phyloP scores from a whole-genome alignment of 2,113 vertebrate species.

The Oryzias melastigma region DNA sequence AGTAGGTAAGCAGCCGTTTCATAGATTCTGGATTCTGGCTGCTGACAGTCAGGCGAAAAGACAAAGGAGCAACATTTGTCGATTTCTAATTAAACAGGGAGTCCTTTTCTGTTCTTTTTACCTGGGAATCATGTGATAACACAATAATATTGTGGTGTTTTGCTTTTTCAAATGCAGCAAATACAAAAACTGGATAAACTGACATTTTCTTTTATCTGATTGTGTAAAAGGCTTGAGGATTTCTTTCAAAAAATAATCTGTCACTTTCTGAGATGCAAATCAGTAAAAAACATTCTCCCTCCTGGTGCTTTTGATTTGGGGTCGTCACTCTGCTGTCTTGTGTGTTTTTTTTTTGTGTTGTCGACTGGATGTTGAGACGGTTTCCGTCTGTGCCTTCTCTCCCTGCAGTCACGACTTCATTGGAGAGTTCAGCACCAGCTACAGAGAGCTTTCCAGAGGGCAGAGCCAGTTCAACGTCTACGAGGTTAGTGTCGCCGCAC shows the following conservation, averaged over 20 bases:
- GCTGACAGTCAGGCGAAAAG: constrained; percentile 16
- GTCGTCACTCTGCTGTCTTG: background rate
- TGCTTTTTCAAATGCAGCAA: background rate
- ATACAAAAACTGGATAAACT: no score
- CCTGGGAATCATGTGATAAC: constrained; percentile 1
- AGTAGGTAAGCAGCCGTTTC: constrained; percentile 31
- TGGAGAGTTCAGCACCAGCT: constrained; percentile 97
- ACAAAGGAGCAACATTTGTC: constrained; percentile 31
- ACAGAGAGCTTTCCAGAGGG: constrained; percentile 92
- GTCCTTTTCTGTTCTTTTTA: constrained; percentile 20
- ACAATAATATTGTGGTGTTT: background rate
- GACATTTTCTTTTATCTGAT: no score
- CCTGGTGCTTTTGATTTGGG: background rate
- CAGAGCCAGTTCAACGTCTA: constrained; percentile 98
- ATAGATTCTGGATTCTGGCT: constrained; percentile 36
- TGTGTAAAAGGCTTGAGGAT: no score
- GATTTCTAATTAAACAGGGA: constrained; percentile 33
- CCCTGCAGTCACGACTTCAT: constrained; percentile 92
- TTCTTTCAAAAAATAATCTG: no score
- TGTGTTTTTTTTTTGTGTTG: constrained; percentile 6
- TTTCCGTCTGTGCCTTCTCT: background rate
- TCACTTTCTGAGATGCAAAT: no score
- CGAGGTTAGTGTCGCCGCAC: constrained; percentile 79
- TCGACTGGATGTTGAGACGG: background rate
- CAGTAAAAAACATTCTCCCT: no score